A percentile compares a stretch with the other conserved stretches of the same genome.
phyloP scores from a whole-genome alignment of 2,797 vertebrate species.

The Pipistrellus nathusii region DNA sequence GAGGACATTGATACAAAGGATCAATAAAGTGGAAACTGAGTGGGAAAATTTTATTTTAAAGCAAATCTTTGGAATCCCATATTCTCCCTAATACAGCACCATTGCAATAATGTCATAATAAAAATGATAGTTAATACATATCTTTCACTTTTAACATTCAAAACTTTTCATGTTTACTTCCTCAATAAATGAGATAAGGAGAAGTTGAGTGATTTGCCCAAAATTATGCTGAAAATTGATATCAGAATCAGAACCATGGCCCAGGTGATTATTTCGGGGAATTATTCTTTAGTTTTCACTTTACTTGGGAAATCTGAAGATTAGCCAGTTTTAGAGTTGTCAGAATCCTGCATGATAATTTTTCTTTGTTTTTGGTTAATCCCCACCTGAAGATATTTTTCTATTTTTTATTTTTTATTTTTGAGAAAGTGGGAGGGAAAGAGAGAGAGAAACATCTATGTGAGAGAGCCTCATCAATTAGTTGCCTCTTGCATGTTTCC shows the following conservation, averaged over 20 bases:
- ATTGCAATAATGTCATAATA: neutral
- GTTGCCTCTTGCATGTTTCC: neutral
- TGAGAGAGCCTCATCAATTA: neutral
- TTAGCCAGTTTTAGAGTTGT: neutral
- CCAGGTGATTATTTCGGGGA: slow-evolving; percentile 16
- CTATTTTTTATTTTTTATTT: neutral
- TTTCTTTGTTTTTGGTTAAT: neutral
- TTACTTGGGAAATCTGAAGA: neutral
- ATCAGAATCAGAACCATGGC: neutral
- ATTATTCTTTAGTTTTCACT: neutral
- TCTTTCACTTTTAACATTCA: neutral
- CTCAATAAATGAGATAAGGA: neutral
- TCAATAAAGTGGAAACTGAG: neutral
- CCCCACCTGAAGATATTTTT: neutral
- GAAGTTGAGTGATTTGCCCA: neutral
- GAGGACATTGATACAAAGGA: neutral
- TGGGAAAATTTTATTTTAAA: neutral
- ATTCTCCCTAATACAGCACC: neutral
- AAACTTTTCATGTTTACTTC: neutral
- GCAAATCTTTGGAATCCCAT: neutral
- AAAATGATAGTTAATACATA: neutral
- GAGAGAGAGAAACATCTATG: neutral
- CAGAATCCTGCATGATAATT: neutral
- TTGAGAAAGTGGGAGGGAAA: neutral
- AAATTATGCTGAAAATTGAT: neutral